These are phyloP conservation scores for Cebidichthys violaceus DNA, from an alignment of 2,113 vertebrate species.

Conservation along the genomic window DNA sequence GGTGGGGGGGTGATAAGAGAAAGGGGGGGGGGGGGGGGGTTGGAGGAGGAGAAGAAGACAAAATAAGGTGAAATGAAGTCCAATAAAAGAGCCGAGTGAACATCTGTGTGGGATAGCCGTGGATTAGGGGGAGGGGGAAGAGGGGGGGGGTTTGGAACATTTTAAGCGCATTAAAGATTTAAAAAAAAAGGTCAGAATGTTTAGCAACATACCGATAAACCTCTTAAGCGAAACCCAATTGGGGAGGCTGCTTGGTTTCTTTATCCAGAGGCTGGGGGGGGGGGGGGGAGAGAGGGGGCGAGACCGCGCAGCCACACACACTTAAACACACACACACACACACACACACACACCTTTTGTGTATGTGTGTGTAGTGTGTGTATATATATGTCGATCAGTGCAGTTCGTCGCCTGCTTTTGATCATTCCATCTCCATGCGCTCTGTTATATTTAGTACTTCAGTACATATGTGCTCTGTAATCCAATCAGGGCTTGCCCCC, in stretches of 20 bases:
- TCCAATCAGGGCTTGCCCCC: conserved; percentile 24
- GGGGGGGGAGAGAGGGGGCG: conserved; percentile 26
- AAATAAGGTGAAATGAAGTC: conserved; percentile 77
- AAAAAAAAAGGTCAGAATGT: conserved; percentile 86
- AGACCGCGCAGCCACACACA: conserved; percentile 28
- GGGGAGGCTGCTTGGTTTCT: conserved; percentile 79
- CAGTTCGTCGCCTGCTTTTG: conserved; percentile 7
- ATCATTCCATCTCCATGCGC: neutral
- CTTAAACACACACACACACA: neutral
- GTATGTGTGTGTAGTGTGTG: neutral
- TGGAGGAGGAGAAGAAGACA: conserved; percentile 28
- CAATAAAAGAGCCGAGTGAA: conserved; percentile 83
- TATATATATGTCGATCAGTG: conserved; percentile 16
- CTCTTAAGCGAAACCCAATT: conserved; percentile 85
- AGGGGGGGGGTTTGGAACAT: conserved; percentile 79
- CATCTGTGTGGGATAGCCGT: conserved; percentile 84
- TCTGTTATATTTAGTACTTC: conserved; percentile 18
- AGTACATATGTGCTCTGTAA: neutral
- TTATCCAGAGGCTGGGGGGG: conserved; percentile 78
- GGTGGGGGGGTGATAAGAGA: neutral
- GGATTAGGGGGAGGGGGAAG: conserved; percentile 80
- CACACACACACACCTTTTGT: conserved; percentile 3
- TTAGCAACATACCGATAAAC: conserved; percentile 86
- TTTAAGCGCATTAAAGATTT: conserved; percentile 88
- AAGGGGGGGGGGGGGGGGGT: conserved; percentile 31